A percentile compares a stretch with the other conserved stretches of the same genome.
Conservation (phyloP, 2,888 invertebrate species). For the Monopis laevigella region DNA sequence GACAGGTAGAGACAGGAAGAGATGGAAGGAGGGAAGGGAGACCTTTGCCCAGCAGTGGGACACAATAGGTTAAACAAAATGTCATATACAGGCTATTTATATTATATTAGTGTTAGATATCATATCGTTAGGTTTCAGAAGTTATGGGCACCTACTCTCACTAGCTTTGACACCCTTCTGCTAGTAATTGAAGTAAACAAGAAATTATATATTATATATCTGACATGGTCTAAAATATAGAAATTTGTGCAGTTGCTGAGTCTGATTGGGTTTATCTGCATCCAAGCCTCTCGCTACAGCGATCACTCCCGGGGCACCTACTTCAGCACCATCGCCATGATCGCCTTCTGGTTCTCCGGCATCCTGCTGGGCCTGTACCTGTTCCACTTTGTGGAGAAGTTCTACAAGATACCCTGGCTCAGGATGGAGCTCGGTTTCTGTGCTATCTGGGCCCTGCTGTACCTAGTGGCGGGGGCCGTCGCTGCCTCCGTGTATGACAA, state of each 20-base stretch:
- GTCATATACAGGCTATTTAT: too few species aligned
- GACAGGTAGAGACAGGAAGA: too few species aligned
- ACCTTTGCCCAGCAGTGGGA: too few species aligned
- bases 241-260: conserved; percentile 72
- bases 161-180: too few species aligned
- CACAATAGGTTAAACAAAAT: too few species aligned
- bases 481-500: conserved; percentile 68
- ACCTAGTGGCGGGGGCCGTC: conserved; percentile 78
- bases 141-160: too few species aligned
- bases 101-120: too few species aligned
- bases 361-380: conserved; percentile 81
- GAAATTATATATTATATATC: not conserved
- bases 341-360: conserved; percentile 86
- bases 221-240: too few species aligned
- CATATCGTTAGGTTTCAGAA: too few species aligned
- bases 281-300: conserved; percentile 68
- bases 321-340: conserved; percentile 83
- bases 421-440: conserved; percentile 83
- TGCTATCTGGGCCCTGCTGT: conserved; percentile 76
- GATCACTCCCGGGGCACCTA: conserved; percentile 70
- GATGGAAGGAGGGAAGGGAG: too few species aligned
- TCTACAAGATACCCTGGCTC: conserved; percentile 87
- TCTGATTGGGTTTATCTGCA: conserved; percentile 83
- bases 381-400: conserved; percentile 87
- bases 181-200: not conserved